Evolutionary conservation across 1,140 invertebrate species (phyloP).

Genomic region (Cotesia glomerata): DNA sequence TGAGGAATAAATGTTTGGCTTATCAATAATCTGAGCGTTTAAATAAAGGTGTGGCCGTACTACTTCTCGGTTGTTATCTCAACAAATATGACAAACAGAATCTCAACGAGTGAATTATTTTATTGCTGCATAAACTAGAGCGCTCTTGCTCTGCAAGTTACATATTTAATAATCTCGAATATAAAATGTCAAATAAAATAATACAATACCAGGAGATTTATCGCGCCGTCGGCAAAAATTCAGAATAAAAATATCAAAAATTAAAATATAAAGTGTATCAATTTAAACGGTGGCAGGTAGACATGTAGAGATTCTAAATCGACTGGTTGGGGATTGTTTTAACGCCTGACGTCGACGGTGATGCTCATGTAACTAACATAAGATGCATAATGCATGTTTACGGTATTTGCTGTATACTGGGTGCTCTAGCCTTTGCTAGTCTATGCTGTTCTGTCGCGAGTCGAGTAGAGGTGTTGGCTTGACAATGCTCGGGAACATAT

Average conservation of each 20-base stretch:
- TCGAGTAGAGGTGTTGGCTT: slow-evolving; percentile 14
- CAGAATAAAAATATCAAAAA: not conserved
- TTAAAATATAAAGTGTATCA: not conserved
- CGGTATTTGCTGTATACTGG: not conserved
- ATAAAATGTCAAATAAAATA: no score
- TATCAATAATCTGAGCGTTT: slow-evolving; percentile 9
- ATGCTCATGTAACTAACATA: slow-evolving; percentile 54
- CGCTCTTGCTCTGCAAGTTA: no score
- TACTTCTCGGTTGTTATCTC: slow-evolving; percentile 5
- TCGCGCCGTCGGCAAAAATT: not conserved
- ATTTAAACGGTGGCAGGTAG: not conserved
- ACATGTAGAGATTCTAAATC: not conserved
- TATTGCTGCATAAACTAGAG: no score
- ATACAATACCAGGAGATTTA: not conserved
- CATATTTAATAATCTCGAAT: no score
- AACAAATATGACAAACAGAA: not conserved
- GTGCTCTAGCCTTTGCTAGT: not conserved
- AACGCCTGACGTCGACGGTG: not conserved
- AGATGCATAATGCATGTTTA: slow-evolving; percentile 52
- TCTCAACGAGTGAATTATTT: not conserved
- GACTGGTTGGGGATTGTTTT: not conserved
- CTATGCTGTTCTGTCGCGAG: not conserved
- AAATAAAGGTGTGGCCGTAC: slow-evolving; percentile 11
- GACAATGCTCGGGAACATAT: slow-evolving; percentile 14
- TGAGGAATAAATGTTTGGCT: slow-evolving; percentile 8